These are phyloP conservation scores for Pteronura brasiliensis DNA, from an alignment of 2,113 vertebrate genomes.

Conservation along the genomic window DNA sequence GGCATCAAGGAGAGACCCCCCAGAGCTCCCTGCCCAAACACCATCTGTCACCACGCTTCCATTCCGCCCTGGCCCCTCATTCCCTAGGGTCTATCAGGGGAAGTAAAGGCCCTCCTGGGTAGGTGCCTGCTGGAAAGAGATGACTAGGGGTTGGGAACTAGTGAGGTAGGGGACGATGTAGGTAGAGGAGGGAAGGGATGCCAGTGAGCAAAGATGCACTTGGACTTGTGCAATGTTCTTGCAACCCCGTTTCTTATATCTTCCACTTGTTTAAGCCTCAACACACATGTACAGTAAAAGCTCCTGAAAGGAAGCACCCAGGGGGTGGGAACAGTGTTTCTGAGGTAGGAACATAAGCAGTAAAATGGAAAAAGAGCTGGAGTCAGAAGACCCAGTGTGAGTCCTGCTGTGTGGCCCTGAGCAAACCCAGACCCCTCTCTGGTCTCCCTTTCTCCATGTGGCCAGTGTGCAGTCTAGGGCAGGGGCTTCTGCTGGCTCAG, in stretches of 20 bases:
- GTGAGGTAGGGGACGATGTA: rapidly evolving
- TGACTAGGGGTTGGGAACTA: rapidly evolving
- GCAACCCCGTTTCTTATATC: background rate
- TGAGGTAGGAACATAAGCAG: background rate
- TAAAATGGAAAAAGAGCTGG: background rate
- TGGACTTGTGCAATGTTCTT: background rate
- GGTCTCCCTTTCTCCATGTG: background rate
- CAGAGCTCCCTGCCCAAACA: background rate
- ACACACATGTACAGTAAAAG: background rate
- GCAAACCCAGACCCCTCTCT: background rate
- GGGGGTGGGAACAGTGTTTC: background rate
- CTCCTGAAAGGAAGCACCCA: background rate
- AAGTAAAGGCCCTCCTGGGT: background rate
- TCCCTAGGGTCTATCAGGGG: background rate
- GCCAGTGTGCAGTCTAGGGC: too few species aligned
- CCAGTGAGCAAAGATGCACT: background rate
- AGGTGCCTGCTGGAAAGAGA: background rate
- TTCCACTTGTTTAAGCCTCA: background rate
- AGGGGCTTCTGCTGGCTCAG: background rate
- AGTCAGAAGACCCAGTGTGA: background rate
- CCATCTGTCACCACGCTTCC: background rate
- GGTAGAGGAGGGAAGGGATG: too few species aligned
- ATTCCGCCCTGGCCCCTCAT: background rate
- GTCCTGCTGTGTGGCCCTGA: background rate
- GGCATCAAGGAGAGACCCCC: background rate